Base-by-base conservation (phyloP, 2,797 vertebrate species). In the Lagocephalus sceleratus region DNA sequence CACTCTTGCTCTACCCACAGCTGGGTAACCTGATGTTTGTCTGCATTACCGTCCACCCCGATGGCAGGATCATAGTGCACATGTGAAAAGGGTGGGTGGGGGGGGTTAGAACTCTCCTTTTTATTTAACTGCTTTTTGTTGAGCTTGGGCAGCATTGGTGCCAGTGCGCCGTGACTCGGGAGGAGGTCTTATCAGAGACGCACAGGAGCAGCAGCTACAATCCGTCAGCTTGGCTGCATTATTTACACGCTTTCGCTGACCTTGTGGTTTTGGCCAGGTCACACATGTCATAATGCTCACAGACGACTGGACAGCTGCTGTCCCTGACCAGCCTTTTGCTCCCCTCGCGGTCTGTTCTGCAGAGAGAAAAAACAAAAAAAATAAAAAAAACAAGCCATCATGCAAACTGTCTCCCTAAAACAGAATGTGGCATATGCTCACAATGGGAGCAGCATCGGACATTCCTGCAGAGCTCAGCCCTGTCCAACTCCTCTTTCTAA, bases 381-480 rank as follows among this genome's bases (percentile, higher is more conserved):
- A 21, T 55, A 77, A 70, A 23, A 56, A 77, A 71, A 56, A 78
- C 71, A 75, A 60, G 56, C 74, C 54, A 55, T 45, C 52, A 0
- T 69, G 54, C 66, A 66, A 63, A 76, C 64, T 47, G 57, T 44
- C 60, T 55, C 71, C 49, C 57, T 39, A 39, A 55, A 74, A 80
- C 76, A 69, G 42, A 82, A 73, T 42, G 70, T 81, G 86, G 79
- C 86, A 89, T 87, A 87, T 87, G 86, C 81, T 90, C 65, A 67
- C 73, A 78, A 71, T 73, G 82, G 76, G 68, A 60, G 76, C 66
- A 6, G 47, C 81, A 51, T 80, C 82, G 73, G 49, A 71, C 67
- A 43, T 74, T 78, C 54, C 60, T 78, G 81, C 85, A 54, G 71
- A 84, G 75, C 81, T 86, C 85, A 87, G 84, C 83, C 82, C 64